Evolutionary conservation across 2,113 vertebrate genomes (phyloP).

Genomic region (Labeo catla): DNA sequence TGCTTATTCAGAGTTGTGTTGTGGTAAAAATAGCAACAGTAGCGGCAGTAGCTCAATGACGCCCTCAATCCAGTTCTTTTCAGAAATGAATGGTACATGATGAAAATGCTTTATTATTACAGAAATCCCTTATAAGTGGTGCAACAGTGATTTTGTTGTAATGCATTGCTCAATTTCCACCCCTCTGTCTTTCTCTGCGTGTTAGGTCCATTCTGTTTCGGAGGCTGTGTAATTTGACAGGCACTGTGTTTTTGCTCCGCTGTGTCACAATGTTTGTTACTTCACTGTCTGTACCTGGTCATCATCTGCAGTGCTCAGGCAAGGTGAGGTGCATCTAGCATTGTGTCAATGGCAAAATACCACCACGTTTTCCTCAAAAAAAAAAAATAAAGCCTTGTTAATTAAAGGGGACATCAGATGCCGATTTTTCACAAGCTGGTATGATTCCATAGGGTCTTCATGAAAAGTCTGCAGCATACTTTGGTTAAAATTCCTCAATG

Average conservation of each 20-base stretch:
- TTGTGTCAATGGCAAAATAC: background rate
- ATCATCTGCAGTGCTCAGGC: slow-evolving; percentile 93
- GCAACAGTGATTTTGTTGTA: background rate
- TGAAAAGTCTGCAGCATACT: too few species aligned
- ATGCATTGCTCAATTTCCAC: background rate
- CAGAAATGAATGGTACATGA: background rate
- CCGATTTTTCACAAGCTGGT: too few species aligned
- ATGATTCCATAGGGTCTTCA: too few species aligned
- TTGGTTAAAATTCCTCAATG: too few species aligned
- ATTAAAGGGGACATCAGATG: too few species aligned
- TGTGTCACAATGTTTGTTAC: slow-evolving; percentile 98
- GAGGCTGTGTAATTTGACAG: slow-evolving; percentile 92
- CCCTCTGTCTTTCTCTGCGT: background rate
- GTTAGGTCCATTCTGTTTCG: slow-evolving; percentile 92
- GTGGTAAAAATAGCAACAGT: too few species aligned
- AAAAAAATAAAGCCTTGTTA: too few species aligned
- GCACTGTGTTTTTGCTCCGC: slow-evolving; percentile 94
- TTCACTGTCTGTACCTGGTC: slow-evolving; percentile 94
- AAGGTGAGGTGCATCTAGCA: slow-evolving; percentile 78
- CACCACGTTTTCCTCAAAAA: background rate
- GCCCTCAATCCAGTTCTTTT: background rate
- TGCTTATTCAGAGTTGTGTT: too few species aligned
- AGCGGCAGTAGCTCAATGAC: too few species aligned
- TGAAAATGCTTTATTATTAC: background rate
- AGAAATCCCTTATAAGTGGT: background rate